Base-by-base conservation (phyloP, 2,888 invertebrate species). In the Spodoptera exigua region DNA sequence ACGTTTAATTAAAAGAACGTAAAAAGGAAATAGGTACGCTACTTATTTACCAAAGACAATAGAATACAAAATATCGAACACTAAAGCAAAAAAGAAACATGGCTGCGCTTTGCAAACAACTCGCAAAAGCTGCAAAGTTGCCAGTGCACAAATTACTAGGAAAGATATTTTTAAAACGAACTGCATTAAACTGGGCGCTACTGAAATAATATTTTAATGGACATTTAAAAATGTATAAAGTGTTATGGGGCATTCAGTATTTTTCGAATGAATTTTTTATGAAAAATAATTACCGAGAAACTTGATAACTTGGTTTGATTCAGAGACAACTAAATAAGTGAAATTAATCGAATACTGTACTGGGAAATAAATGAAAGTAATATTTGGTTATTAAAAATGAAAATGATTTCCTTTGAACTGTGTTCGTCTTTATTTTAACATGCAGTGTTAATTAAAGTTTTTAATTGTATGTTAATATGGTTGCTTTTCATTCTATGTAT, bases 301-400 rank as follows among this genome's bases (percentile, higher is more conserved):
- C 27, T 27, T 27, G 27, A 27, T 27, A 27, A 5, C 27, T 27
- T 9, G 27, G 27, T 27, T 7, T 5, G 5, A 27, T 27, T 27
- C 27, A 27, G n/a, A n/a, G n/a, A n/a, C n/a, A n/a, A n/a, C n/a
- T n/a, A 27, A 27, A 27, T 27, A 3, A 18, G 3, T 18, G 2
- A 18, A 18, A 18, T 47, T 40, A 14, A 56, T 43, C 10, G 43
- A 9, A 21, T 55, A 56, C 36, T 49, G 9, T 40, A 37, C 18
- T 61, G 43, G 17, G 39, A 43, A 44, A 56, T 43, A 47, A 39
- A 4, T 3, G 14, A 35, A 37, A 37, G 34, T 27, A 7, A 44
- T 9, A 18, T 21, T 14, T 46, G 17, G 12, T 27, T 52, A 3
- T 10, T 34, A 39, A 61, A 52, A 18, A 16, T 34, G n/a, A 2